phyloP scores from a whole-genome alignment of 2,888 invertebrate genomes.

The Hypsopygia costalis region DNA sequence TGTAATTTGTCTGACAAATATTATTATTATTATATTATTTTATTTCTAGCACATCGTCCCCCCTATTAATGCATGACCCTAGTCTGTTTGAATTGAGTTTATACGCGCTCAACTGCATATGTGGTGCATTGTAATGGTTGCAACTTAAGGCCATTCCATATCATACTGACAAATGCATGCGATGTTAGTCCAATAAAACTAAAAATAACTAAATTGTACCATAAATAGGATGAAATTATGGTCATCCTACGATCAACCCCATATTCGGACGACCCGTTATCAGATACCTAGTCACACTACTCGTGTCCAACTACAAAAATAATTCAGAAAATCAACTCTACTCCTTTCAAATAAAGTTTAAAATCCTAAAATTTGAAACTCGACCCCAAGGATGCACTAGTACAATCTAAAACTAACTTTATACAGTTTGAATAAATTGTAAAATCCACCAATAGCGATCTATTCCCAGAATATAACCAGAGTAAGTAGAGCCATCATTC shows the following conservation, averaged over 20 bases:
- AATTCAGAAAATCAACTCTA: neutral
- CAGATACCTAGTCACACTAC: slow-evolving; percentile 14
- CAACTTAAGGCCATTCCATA: no score
- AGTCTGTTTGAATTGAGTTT: no score
- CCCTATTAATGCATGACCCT: no score
- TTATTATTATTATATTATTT: no score
- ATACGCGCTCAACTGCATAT: no score
- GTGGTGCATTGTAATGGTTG: no score
- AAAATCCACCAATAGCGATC: neutral
- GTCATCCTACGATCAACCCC: slow-evolving; percentile 40
- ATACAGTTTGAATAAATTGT: neutral
- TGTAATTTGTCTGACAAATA: no score
- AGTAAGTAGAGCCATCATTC: slow-evolving; percentile 3
- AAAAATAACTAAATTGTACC: slow-evolving; percentile 3
- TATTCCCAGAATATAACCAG: slow-evolving; percentile 10
- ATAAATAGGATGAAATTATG: slow-evolving; percentile 21
- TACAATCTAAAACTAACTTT: neutral
- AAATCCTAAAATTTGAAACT: neutral
- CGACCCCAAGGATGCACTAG: slow-evolving; percentile 14
- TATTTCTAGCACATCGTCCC: no score
- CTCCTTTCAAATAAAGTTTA: neutral
- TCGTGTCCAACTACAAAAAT: slow-evolving; percentile 1
- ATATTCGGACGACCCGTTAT: slow-evolving; percentile 52
- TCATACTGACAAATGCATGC: no score
- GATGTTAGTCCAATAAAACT: no score